Percentiles rank a stretch among this genome's conserved stretches.
Conservation (phyloP, 1,140 invertebrate genomes). For the Trinorchestia longiramus region DNA sequence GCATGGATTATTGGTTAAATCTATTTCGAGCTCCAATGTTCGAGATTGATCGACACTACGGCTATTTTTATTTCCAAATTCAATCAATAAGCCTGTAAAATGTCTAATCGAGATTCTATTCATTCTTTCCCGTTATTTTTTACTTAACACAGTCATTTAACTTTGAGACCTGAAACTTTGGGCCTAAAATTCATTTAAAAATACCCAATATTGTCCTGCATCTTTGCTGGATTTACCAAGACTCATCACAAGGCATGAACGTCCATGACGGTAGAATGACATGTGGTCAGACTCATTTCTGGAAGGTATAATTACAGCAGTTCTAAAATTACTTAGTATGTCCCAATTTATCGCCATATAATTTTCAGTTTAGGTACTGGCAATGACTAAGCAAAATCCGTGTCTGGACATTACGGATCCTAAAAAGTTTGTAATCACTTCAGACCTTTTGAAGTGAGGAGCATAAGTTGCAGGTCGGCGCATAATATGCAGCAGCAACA, state of each 20-base stretch:
- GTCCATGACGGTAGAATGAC: neutral
- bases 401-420: neutral
- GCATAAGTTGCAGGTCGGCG: neutral
- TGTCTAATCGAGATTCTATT: too few relatives aligned
- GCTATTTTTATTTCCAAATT: too few relatives aligned
- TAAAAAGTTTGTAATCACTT: neutral
- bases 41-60: too few relatives aligned
- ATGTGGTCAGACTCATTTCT: neutral
- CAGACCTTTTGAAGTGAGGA: neutral
- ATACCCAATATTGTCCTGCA: neutral
- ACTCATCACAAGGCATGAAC: neutral
- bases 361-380: neutral
- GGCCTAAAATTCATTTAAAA: neutral
- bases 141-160: neutral
- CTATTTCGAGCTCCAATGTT: too few relatives aligned
- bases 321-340: neutral
- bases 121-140: too few relatives aligned
- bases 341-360: neutral
- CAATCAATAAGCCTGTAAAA: too few relatives aligned
- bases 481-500: too few relatives aligned
- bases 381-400: neutral
- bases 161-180: neutral
- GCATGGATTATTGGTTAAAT: too few relatives aligned
- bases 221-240: neutral
- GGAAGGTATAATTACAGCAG: neutral